Percentiles rank a stretch among this genome's conserved stretches.
Conservation (phyloP, 2,797 vertebrate genomes). For the Cirrhinus mrigala region DNA sequence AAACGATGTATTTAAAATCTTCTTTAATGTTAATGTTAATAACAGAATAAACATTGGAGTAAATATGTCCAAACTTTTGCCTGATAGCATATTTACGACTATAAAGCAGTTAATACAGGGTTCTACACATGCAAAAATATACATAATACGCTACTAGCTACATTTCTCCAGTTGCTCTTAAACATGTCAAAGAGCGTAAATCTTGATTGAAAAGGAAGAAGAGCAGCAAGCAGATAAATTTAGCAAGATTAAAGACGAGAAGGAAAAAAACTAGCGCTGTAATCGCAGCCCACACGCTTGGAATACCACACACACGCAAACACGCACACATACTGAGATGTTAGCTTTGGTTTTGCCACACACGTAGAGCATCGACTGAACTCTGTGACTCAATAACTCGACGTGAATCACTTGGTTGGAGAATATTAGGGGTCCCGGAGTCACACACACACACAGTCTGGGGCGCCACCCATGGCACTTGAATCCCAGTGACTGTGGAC, state of each 20-base stretch:
- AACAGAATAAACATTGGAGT: not conserved
- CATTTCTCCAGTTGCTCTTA: not conserved
- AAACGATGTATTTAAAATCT: not conserved
- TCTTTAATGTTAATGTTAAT: not conserved
- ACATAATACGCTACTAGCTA: not conserved
- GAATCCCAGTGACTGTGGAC: slow-evolving; percentile 68
- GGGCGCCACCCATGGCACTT: slow-evolving; percentile 47
- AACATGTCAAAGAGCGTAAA: not conserved
- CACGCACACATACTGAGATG: slow-evolving; percentile 44
- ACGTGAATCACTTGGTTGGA: slow-evolving; percentile 38
- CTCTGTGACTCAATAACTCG: slow-evolving; percentile 57
- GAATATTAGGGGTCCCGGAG: slow-evolving; percentile 53
- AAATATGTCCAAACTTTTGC: not conserved
- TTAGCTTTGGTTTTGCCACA: slow-evolving; percentile 60
- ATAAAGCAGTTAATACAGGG: not conserved
- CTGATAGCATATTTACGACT: not conserved
- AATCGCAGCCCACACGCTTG: slow-evolving; percentile 23
- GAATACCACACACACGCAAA: slow-evolving; percentile 21
- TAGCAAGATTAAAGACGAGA: slow-evolving; percentile 27
- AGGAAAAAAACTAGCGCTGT: not conserved
- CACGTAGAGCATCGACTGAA: slow-evolving; percentile 61
- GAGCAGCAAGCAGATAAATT: not conserved
- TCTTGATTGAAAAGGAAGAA: slow-evolving; percentile 17
- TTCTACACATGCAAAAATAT: not conserved
- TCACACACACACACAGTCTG: slow-evolving; percentile 50